Conservation (phyloP, 2,797 vertebrate genomes). For the Cuculus canorus region DNA sequence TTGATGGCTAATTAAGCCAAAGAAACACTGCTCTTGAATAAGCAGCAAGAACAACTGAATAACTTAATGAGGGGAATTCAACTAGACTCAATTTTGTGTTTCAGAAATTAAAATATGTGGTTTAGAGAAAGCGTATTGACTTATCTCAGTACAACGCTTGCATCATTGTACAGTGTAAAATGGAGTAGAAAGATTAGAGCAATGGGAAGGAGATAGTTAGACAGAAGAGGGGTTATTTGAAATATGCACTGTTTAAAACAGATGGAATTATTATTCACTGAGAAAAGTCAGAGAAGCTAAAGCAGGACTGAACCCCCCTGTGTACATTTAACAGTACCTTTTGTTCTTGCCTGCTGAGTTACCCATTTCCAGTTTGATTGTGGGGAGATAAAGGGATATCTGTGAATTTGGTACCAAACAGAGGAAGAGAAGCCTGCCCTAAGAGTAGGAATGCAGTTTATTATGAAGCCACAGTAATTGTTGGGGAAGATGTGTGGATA, state of each 20-base stretch:
- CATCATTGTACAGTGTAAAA: neutral
- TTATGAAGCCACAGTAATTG: neutral
- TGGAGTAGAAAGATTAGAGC: neutral
- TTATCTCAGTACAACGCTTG: neutral
- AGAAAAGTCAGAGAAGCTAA: neutral
- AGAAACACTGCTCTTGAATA: neutral
- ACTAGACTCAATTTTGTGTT: neutral
- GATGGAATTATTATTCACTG: neutral
- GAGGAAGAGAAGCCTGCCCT: neutral
- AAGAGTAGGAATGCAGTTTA: neutral
- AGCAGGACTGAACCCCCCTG: neutral
- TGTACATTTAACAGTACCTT: rapidly evolving
- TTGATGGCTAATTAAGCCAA: neutral
- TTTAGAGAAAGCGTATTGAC: neutral
- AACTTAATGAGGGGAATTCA: neutral
- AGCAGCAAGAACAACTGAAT: neutral
- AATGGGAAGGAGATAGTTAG: too few relatives aligned
- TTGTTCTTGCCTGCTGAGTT: neutral
- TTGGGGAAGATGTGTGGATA: neutral
- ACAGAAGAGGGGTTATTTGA: too few relatives aligned
- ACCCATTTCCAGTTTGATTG: neutral
- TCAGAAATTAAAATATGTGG: neutral
- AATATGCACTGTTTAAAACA: neutral
- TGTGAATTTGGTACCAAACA: neutral
- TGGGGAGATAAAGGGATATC: neutral